Evolutionary conservation across 1,140 invertebrate species (phyloP).

Genomic region (Marisa cornuarietis): DNA sequence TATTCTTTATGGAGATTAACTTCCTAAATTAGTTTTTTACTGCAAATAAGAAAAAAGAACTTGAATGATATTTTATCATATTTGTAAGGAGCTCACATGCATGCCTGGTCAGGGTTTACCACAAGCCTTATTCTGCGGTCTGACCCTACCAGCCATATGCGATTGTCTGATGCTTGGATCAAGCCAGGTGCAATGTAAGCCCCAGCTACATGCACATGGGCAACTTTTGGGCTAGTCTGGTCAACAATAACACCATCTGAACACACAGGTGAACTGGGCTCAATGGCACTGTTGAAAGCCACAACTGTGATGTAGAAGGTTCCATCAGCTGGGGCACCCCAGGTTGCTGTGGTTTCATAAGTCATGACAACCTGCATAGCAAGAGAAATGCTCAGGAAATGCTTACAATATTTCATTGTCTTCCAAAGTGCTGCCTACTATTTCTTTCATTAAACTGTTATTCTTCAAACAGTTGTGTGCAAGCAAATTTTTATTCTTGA

Average conservation of each 20-base stretch:
- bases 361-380: conserved; percentile 30
- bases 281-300: conserved; percentile 43
- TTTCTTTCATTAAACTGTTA: too few relatives aligned
- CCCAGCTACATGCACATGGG: conserved; percentile 26
- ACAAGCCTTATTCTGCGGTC: conserved; percentile 26
- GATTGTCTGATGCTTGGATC: conserved; percentile 1
- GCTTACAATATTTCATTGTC: too few relatives aligned
- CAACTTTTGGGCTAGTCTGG: conserved; percentile 13
- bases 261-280: conserved; percentile 37
- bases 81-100: conserved; percentile 30
- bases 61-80: background rate
- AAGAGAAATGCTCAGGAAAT: too few relatives aligned
- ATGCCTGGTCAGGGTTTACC: conserved; percentile 22
- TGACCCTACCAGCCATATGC: conserved; percentile 14
- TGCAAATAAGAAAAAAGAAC: too few relatives aligned
- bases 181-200: conserved; percentile 28
- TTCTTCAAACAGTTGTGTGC: too few relatives aligned
- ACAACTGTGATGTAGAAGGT: conserved; percentile 42
- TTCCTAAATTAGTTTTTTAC: too few relatives aligned
- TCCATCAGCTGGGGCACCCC: conserved; percentile 25
- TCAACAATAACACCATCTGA: conserved; percentile 45
- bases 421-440: too few relatives aligned
- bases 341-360: conserved; percentile 19
- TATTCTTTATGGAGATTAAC: too few relatives aligned
- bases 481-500: too few relatives aligned